Base-by-base conservation (phyloP, 1,140 invertebrate genomes). In the Drosophila fuyamai region DNA sequence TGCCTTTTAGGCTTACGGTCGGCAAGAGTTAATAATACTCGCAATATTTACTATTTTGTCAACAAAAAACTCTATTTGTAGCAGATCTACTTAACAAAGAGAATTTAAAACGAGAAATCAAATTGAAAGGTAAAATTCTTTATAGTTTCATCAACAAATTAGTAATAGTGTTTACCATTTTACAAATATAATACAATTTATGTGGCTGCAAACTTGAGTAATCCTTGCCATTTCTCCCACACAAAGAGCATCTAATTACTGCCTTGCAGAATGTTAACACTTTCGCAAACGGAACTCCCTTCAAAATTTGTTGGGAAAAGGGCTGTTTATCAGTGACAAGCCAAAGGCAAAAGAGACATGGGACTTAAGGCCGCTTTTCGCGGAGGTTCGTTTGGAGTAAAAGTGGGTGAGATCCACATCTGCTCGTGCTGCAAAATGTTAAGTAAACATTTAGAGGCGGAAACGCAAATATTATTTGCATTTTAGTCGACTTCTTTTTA, bases 381-480 rank as follows among this genome's bases (percentile, higher is more conserved):
- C 12, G 41, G 10, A 12, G 43, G 36, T 10, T n/a, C 18, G 18
- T 12, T 32, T 32, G 29, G 13, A 29, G 2, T n/a, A 13, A 29
- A 29, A n/a, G 23, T 48, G 47, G 12, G 23, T 48, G 13, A 10
- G 50, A 18, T 53, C 44, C 23, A 38, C 50, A 54, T 41, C 47
- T 54, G 46, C 23, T 46, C 32, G 23, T 51, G 44, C 44, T 66
- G 48, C 23, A 61, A 63, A 78, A 79, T 71, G 65, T 79, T 81
- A 65, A 47, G 60, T 70, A 62, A 82, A 79, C 76, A 79, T 55
- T 66, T 47, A 44, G 41, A 77, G 56, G 67, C 62, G 73, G 77
- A 80, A 85, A 88, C 50, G 66, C 73, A 86, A 86, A 88, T 86
- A 88, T 79, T 88, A 73, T 83, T 79, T 70, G 56, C 71, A 76